phyloP scores from a whole-genome alignment of 2,888 invertebrate species.

The Polymixis lichenea region DNA sequence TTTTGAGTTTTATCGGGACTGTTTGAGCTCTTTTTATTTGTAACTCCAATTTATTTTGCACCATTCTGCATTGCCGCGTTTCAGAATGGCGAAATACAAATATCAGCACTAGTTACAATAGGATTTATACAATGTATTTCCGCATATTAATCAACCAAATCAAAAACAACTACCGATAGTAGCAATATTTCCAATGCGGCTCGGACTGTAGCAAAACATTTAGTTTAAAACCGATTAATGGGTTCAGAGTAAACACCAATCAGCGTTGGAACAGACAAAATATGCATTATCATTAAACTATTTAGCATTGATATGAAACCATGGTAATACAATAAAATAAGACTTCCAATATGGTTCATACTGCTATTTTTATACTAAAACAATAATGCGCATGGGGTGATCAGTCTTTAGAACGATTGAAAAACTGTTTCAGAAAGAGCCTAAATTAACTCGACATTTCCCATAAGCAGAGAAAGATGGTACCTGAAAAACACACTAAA shows the following conservation, averaged over 20 bases:
- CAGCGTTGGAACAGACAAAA: conserved; percentile 5
- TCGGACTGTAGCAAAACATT: conserved; percentile 14
- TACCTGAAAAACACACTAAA: background rate
- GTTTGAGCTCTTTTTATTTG: background rate
- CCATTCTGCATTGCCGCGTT: background rate
- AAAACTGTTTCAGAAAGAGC: background rate
- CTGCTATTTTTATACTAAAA: background rate
- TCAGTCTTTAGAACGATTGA: background rate
- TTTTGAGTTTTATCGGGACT: background rate
- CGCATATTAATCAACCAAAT: conserved; percentile 5
- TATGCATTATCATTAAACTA: conserved; percentile 2
- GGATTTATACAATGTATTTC: background rate
- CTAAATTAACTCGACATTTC: background rate
- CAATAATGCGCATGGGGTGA: background rate
- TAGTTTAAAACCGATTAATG: background rate
- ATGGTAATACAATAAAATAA: background rate
- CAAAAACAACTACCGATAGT: background rate
- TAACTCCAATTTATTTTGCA: background rate
- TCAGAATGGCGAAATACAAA: background rate
- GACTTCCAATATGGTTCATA: background rate
- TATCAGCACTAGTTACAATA: background rate
- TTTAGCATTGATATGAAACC: background rate
- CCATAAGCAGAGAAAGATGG: background rate
- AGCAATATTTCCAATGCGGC: background rate
- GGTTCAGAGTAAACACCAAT: conserved; percentile 15